Evolutionary conservation across 2,113 vertebrate species (phyloP), one percentile per base, ranked within the genome.

Genomic region (Symphodus melops): DNA sequence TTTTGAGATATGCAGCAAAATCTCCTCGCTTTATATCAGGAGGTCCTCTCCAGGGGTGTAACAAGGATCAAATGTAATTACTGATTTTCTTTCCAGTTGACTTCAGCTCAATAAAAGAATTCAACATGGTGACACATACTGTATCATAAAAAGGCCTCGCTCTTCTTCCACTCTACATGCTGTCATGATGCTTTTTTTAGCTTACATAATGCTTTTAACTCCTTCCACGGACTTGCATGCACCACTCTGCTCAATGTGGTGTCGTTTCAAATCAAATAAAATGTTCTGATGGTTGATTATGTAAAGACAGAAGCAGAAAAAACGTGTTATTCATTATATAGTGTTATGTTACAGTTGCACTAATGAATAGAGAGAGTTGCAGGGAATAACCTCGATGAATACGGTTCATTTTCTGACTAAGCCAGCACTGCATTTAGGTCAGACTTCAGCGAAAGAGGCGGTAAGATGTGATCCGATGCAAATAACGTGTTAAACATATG

Each of bases 11-110:
- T 72, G 57, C 72, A 67, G 52, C 54, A 60, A 75, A 82, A 62
- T 60, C 58, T 67, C 60, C 60, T 68, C 60, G 57, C 59, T 72
- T 19, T 48, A 87, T 86, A 73, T 78, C 55, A 49, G 69, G 73
- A 70, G 78, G 60, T 88, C 69, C 81, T 73, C 87, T 81, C 56
- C 55, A 41, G 85, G 79, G 79, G 76, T 65, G 61, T 46, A 67
- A 59, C 60, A 55, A 71, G 72, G 70, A 85, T 91, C 75, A 80
- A 86, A 87, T 53, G 73, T 52, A 78, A 77, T 88, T 83, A 85
- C 83, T 59, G 68, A 82, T 83, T 82, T 73, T 46, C 63, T 86
- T 91, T 91, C 75, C 77, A 85, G 51, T 59, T 75, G 77, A 88
- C 80, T 91, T 82, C 69, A 75, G 58, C 77, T 78, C 66, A 53